Conservation (phyloP, 1,140 invertebrate species). For the Solenopsis invicta region DNA sequence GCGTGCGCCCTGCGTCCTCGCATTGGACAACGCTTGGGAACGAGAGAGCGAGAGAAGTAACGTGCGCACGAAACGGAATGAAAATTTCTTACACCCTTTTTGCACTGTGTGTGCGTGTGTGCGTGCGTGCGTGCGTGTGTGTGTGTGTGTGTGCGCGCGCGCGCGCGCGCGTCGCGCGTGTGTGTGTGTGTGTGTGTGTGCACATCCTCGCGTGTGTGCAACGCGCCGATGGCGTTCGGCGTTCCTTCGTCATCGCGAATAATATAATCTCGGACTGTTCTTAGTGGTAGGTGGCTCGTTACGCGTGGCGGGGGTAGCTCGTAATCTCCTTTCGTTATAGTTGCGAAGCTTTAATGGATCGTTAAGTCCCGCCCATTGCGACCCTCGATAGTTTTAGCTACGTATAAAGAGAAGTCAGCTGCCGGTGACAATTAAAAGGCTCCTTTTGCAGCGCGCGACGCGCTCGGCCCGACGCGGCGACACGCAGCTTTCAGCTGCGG, state of each 20-base stretch:
- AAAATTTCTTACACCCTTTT: conserved; percentile 38
- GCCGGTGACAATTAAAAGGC: conserved; percentile 52
- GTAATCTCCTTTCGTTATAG: conserved; percentile 51
- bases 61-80: conserved; percentile 17
- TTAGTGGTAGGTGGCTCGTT: conserved; percentile 9
- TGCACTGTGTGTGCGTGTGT: too few relatives aligned
- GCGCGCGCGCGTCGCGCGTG: too few relatives aligned
- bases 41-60: not conserved
- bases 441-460: conserved; percentile 44
- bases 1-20: not conserved
- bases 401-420: conserved; percentile 46
- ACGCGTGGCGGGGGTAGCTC: not conserved
- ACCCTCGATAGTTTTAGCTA: conserved; percentile 29
- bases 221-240: too few relatives aligned
- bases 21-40: not conserved
- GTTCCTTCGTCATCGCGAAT: not conserved
- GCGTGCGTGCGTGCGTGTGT: too few relatives aligned
- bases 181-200: too few relatives aligned
- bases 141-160: too few relatives aligned
- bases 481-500: conserved; percentile 27
- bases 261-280: conserved; percentile 23
- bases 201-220: too few relatives aligned
- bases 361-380: conserved; percentile 24
- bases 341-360: conserved; percentile 26
- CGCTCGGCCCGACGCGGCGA: not conserved